These are phyloP conservation scores for Propithecus perrieri DNA, from an alignment of 2,797 vertebrate species.

Conservation along the genomic window DNA sequence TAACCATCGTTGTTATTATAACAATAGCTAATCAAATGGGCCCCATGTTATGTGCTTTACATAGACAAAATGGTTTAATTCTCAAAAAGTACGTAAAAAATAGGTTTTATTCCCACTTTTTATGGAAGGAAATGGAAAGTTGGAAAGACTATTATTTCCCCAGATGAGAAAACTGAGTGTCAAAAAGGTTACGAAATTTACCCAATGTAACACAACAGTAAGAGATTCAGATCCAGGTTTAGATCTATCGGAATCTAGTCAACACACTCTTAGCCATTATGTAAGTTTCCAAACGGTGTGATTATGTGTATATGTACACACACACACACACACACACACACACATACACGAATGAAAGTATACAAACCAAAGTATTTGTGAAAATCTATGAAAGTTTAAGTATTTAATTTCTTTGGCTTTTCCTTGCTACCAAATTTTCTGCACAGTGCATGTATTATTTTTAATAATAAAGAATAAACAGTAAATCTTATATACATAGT, in stretches of 20 bases:
- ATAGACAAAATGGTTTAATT: slow-evolving; percentile 15
- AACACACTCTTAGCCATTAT: not conserved
- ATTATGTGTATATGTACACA: not conserved
- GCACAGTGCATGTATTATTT: not conserved
- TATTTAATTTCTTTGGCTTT: not conserved
- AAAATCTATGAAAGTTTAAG: not conserved
- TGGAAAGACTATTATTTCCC: not conserved
- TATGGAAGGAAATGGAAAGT: not conserved
- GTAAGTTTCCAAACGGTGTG: not conserved
- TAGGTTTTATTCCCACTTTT: not conserved
- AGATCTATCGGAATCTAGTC: not conserved
- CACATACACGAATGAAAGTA: not conserved
- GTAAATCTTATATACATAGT: not conserved
- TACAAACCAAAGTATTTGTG: not conserved
- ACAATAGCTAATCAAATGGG: slow-evolving; percentile 26
- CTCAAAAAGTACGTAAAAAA: not conserved
- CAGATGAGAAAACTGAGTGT: not conserved
- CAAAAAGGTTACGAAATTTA: not conserved
- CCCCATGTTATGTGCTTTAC: not conserved
- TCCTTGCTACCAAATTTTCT: not conserved
- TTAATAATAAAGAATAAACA: not conserved
- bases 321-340: not conserved
- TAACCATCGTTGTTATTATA: not conserved
- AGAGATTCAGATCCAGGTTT: not conserved
- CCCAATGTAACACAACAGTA: not conserved